These are phyloP conservation scores for Loxodonta africana DNA, from an alignment of 2,113 vertebrate species.

Conservation along the genomic window DNA sequence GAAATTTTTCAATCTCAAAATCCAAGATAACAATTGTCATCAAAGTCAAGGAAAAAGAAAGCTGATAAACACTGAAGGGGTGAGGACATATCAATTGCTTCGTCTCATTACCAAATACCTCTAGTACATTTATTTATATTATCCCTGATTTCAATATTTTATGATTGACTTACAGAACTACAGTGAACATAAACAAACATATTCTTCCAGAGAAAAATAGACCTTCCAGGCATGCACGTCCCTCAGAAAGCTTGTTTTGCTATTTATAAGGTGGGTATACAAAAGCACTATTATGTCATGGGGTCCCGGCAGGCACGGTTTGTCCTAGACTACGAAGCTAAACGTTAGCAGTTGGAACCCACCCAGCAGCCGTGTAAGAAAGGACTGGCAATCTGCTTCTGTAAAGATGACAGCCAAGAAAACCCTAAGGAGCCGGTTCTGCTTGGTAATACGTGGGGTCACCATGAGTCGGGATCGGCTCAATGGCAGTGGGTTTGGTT, in stretches of 20 bases:
- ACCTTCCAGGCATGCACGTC: background rate
- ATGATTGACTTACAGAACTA: conserved; percentile 11
- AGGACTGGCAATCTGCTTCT: too few relatives aligned
- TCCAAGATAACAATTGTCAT: background rate
- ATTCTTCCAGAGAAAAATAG: background rate
- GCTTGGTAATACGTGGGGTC: too few relatives aligned
- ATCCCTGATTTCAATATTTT: conserved; percentile 28
- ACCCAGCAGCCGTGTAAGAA: too few relatives aligned
- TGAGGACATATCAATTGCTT: background rate
- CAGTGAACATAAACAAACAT: background rate
- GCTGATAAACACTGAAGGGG: background rate
- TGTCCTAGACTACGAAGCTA: too few relatives aligned
- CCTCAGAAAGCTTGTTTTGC: background rate
- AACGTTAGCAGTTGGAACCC: too few relatives aligned
- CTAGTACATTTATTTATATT: background rate
- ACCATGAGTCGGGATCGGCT: too few relatives aligned
- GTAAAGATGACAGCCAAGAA: too few relatives aligned
- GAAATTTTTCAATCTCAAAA: conserved; percentile 26
- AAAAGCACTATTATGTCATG: background rate
- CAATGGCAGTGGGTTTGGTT: too few relatives aligned
- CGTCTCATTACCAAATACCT: background rate
- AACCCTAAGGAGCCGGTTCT: too few relatives aligned
- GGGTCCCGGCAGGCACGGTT: background rate
- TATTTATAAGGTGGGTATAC: background rate
- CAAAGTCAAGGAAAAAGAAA: background rate